Evolutionary conservation across 2,888 invertebrate species (phyloP).

Genomic region (Phaonia tiefii): DNA sequence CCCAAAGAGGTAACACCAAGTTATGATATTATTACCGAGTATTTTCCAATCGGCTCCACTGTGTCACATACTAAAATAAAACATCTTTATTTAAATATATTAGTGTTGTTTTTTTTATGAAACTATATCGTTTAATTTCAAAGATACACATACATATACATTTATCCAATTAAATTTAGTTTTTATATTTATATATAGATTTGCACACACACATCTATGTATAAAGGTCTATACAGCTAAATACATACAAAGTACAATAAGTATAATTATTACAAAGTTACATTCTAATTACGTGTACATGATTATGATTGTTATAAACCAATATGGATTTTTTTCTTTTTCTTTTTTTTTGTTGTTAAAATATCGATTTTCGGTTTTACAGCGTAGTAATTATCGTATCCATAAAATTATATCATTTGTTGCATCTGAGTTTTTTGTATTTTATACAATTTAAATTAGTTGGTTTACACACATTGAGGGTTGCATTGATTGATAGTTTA

Average conservation of each 20-base stretch:
- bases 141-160: conserved; percentile 50
- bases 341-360: background rate
- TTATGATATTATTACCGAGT: no score
- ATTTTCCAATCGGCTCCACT: no score
- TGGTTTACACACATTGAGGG: no score
- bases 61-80: no score
- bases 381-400: no score
- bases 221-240: background rate
- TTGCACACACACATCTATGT: conserved; percentile 3
- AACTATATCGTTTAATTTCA: conserved; percentile 55
- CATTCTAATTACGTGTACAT: conserved; percentile 21
- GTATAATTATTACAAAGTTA: background rate
- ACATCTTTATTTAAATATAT: no score
- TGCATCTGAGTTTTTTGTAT: no score
- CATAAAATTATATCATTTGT: no score
- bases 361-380: background rate
- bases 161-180: conserved; percentile 11
- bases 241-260: conserved; percentile 12
- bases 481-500: no score
- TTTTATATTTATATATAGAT: background rate
- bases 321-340: conserved; percentile 17
- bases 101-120: conserved; percentile 44
- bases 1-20: no score
- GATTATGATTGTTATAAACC: conserved; percentile 35
- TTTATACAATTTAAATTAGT: no score